Evolutionary conservation across 2,113 vertebrate genomes (phyloP).

Genomic region (Myxocyprinus asiaticus): DNA sequence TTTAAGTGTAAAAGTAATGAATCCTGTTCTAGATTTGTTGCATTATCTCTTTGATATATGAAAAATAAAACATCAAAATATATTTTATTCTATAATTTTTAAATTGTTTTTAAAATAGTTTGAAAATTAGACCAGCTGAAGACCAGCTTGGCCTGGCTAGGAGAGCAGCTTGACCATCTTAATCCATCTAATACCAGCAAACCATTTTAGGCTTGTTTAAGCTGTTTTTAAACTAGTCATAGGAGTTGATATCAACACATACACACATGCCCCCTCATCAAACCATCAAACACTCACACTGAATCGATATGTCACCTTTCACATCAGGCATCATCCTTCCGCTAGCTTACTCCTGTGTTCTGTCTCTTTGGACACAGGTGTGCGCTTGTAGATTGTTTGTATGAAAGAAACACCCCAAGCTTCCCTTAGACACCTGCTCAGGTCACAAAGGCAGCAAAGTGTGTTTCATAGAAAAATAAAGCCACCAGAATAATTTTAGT

Average conservation of each 20-base stretch:
- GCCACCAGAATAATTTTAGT: background rate
- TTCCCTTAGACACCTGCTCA: constrained; percentile 57
- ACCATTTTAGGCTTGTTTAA: too few species aligned
- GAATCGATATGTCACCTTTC: constrained; percentile 63
- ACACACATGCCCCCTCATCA: constrained; percentile 5
- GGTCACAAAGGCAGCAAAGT: constrained; percentile 5
- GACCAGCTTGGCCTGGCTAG: too few species aligned
- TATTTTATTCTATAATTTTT: too few species aligned
- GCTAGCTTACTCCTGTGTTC: constrained; percentile 46
- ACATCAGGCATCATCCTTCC: constrained; percentile 53
- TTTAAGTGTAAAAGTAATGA: too few species aligned
- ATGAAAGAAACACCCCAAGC: background rate
- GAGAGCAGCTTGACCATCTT: too few species aligned
- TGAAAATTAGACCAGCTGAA: too few species aligned
- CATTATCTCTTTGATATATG: too few species aligned
- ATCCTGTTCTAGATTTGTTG: too few species aligned
- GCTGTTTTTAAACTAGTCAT: too few species aligned
- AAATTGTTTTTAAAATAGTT: too few species aligned
- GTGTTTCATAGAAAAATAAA: constrained; percentile 24
- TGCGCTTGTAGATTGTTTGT: constrained; percentile 29
- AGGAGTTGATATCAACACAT: constrained; percentile 20
- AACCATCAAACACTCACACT: constrained; percentile 13
- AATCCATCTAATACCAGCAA: too few species aligned
- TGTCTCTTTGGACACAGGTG: constrained; percentile 64
- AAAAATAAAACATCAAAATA: too few species aligned